Evolutionary conservation across 2,888 invertebrate species (phyloP), one percentile per base, ranked within the genome.

Genomic region (Parelbella ahira): DNA sequence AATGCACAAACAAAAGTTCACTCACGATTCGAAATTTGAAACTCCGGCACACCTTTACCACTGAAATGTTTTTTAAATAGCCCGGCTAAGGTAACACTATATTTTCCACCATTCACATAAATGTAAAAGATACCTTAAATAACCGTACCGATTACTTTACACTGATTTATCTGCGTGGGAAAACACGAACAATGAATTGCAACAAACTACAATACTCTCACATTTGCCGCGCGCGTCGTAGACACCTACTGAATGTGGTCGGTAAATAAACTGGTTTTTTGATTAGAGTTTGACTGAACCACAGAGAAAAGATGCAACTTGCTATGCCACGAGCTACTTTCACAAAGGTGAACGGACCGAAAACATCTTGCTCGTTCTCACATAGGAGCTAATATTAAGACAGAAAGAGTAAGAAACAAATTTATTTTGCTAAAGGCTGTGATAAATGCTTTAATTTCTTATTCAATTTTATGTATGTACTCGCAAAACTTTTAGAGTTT

Each of bases 261-360:
- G 67, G 82, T 82, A 82, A 78, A 76, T 77, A 82, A 82, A 83
- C 83, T 79, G 82, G 83, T 83, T 84, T 81, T 82, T 79, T 76
- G 64, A 73, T 68, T 73, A 59, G 18, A 27, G 7, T 34, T 41
- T 37, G 41, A 21, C 37, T 39, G 25, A 15, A 32, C 18, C 9
- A 24, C 21, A 34, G 25, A 20, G 11, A 33, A 32, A 8, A 25
- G 18, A 9, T 21, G n/a, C 29, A 39, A 19, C 28, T 34, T 28
- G 10, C 24, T 11, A 34, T 15, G 37, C 41, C 38, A 32, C 25
- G 18, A 29, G 18, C 7, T 21, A 37, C 25, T 37, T 25, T 37
- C 37, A 37, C 23, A 24, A 34, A 24, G 24, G 23, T 15, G 24
- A 34, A 24, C 34, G 23, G 13, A 27, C 11, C 15, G 8, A 36